Evolutionary conservation across 2,888 invertebrate genomes (phyloP), one percentile per base, ranked within the genome.

Genomic region (Chalcosyrphus nemorum): DNA sequence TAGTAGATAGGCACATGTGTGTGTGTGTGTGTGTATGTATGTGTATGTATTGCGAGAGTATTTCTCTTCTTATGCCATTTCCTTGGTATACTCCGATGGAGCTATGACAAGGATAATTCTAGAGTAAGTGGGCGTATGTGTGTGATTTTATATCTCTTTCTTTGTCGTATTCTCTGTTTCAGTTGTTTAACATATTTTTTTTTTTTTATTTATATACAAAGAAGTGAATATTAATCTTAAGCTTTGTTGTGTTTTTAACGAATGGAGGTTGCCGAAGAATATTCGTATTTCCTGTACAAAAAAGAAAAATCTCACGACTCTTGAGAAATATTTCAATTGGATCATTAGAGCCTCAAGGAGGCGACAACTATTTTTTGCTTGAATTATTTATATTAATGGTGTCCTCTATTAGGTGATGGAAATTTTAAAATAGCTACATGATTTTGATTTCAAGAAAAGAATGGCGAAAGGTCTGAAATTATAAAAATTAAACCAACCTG

Each of bases 271-370:
- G 15, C 4, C 17, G 19, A 41, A 15, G 11, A 2, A 9, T 7
- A 13, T 11, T 9, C 5, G 4, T n/a, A 68, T 54, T 29, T 43
- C n/a, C n/a, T n/a, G n/a, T n/a, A n/a, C n/a, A 19, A 21, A 32
- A 56, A 19, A 9, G 29, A 4, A 54, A 41, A 19, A n/a, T 5
- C n/a, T n/a, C n/a, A 24, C 3, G 24, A 24, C 57, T 45, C 47
- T 45, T 17, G 24, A 57, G 32, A 70, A 57, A 47, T 70, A 70
- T 57, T 70, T 27, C 35, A 70, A 70, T 57, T 56, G 56, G 56
- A 70, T 70, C 68, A 70, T 56, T 70, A 57, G 56, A 35, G 56
- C 17, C 24, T 2, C 24, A 24, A 4, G 24, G 24, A 24, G 24
- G 24, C 3, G 24, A 4, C n/a, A n/a, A n/a, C n/a, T n/a, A n/a